Evolutionary conservation across 2,888 invertebrate species (phyloP).

Genomic region (Liodrosophila aerea): DNA sequence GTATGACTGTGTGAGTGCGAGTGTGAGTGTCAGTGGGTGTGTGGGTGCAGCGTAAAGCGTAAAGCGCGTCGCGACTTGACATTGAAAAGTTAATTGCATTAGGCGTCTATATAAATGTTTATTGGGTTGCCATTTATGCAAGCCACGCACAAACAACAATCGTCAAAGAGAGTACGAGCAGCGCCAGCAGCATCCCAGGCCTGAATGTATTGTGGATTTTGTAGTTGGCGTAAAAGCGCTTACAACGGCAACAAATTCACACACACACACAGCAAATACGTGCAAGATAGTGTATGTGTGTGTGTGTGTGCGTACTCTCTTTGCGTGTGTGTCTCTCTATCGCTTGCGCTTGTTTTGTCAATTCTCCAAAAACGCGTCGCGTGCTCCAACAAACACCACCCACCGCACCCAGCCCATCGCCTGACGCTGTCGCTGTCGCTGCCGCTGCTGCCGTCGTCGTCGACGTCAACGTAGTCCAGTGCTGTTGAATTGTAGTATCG

Average conservation of each 20-base stretch:
- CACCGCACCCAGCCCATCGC: slow-evolving; percentile 45
- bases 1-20: slow-evolving; percentile 7
- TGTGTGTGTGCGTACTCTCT: slow-evolving; percentile 23
- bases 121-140: slow-evolving; percentile 65
- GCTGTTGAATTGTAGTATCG: slow-evolving; percentile 67
- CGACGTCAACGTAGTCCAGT: slow-evolving; percentile 27
- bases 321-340: slow-evolving; percentile 39
- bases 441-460: slow-evolving; percentile 15
- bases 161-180: slow-evolving; percentile 23
- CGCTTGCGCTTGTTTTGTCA: slow-evolving; percentile 69
- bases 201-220: slow-evolving; percentile 39
- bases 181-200: slow-evolving; percentile 38
- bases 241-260: slow-evolving; percentile 56
- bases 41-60: slow-evolving; percentile 38
- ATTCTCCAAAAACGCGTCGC: slow-evolving; percentile 71
- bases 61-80: slow-evolving; percentile 61
- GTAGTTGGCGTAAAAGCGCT: slow-evolving; percentile 63
- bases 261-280: slow-evolving; percentile 14
- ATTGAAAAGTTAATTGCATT: slow-evolving; percentile 64
- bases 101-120: slow-evolving; percentile 50
- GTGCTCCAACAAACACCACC: slow-evolving; percentile 57
- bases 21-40: no score
- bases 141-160: slow-evolving; percentile 60
- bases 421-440: slow-evolving; percentile 27
- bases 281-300: slow-evolving; percentile 4